Percentiles rank a stretch among this genome's conserved stretches.
Conservation (phyloP, 2,113 vertebrate species). For the Platysternon megacephalum region DNA sequence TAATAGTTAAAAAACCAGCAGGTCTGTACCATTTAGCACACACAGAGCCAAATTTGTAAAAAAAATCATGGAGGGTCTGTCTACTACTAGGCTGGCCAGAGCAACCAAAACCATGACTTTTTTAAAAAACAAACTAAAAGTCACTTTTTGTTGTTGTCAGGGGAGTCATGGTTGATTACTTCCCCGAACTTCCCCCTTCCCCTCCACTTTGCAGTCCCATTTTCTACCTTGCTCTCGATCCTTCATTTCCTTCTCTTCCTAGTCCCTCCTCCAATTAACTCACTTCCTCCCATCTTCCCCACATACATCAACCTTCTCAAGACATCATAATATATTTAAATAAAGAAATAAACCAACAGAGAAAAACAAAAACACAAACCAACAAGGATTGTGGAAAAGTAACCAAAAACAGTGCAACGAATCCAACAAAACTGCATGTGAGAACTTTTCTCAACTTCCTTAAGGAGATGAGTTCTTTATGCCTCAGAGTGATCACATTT, state of each 20-base stretch:
- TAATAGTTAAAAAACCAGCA: neutral
- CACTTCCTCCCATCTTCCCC: too few relatives aligned
- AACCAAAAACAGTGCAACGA: too few relatives aligned
- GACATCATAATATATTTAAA: neutral
- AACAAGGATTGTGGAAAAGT: neutral
- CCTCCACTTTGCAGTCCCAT: too few relatives aligned
- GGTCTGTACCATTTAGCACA: neutral
- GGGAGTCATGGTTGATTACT: neutral
- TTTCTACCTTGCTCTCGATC: too few relatives aligned
- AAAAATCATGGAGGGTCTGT: neutral
- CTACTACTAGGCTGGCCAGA: neutral
- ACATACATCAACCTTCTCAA: neutral
- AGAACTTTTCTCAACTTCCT: too few relatives aligned
- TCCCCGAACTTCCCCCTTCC: neutral
- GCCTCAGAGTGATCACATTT: neutral
- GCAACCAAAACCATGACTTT: neutral
- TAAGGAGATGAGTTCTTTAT: neutral
- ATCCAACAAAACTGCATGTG: too few relatives aligned
- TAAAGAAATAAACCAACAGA: neutral
- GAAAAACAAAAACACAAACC: neutral
- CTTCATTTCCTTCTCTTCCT: neutral
- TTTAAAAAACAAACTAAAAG: neutral
- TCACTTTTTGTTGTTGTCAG: neutral
- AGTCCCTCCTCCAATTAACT: neutral
- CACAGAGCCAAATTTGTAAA: neutral